Evolutionary conservation across 2,113 vertebrate species (phyloP).

Genomic region (Cyanoderma ruficeps): DNA sequence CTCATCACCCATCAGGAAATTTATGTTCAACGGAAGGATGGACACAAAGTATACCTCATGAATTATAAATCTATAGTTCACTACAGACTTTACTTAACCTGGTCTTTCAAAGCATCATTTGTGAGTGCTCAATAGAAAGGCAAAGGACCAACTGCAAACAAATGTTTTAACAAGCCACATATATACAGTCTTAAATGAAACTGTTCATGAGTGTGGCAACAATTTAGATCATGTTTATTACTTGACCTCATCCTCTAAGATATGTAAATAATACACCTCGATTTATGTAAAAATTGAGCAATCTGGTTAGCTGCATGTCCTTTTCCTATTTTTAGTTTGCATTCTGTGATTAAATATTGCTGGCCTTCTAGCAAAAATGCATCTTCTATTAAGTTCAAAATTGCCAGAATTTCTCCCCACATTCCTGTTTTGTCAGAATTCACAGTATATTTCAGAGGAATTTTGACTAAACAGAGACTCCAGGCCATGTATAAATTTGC

Average conservation of each 20-base stretch:
- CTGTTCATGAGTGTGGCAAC: not conserved
- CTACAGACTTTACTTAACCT: not conserved
- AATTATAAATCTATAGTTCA: not conserved
- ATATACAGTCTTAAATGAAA: not conserved
- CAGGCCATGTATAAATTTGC: not conserved
- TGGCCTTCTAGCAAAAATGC: not conserved
- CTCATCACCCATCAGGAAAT: not conserved
- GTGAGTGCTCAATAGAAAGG: not conserved
- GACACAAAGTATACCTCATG: not conserved
- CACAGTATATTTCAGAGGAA: not conserved
- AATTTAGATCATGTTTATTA: not conserved
- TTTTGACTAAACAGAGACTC: not conserved
- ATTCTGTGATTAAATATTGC: not conserved
- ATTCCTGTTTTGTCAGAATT: not conserved
- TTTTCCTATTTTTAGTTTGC: not conserved
- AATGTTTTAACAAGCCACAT: accelerated
- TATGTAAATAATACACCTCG: not conserved
- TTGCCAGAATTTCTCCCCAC: not conserved
- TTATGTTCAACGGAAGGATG: not conserved
- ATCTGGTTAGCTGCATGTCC: not conserved
- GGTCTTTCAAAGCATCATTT: not conserved
- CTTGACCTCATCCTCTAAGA: not conserved
- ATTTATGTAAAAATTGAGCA: not conserved
- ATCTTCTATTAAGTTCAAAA: not conserved
- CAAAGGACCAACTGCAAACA: not conserved